Percentiles rank a stretch among this genome's conserved stretches.
Conservation (phyloP, 1,140 invertebrate species). For the Pachypsylla venusta region DNA sequence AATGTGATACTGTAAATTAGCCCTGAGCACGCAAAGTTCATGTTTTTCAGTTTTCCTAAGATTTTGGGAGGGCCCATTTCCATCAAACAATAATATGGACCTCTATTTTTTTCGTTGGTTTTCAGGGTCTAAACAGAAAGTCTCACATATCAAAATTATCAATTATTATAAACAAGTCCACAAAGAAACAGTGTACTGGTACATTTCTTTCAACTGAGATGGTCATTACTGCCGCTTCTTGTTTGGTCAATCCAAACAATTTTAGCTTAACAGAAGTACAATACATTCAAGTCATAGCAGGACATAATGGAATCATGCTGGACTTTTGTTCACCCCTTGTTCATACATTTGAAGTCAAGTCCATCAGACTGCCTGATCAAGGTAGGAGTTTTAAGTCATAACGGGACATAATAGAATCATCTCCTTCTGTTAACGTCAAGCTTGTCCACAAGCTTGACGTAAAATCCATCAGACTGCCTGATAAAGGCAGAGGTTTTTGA, state of each 20-base stretch:
- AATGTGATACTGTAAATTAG: no score
- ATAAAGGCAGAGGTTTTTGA: not conserved
- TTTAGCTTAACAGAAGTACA: not conserved
- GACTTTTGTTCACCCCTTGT: not conserved
- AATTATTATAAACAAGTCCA: not conserved
- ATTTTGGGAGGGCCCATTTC: no score
- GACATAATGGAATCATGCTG: not conserved
- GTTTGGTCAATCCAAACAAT: no score
- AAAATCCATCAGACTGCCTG: not conserved
- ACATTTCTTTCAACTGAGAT: not conserved
- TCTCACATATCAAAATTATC: not conserved
- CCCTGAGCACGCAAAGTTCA: no score
- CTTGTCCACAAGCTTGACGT: not conserved
- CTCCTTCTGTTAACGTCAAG: not conserved
- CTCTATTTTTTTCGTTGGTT: no score
- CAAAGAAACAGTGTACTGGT: not conserved
- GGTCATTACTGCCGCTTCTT: not conserved
- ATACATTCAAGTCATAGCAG: not conserved
- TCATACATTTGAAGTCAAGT: not conserved
- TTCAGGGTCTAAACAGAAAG: no score
- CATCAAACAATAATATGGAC: no score
- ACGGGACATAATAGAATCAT: not conserved
- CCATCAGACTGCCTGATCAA: not conserved
- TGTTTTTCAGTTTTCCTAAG: no score
- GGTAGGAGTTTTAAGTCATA: not conserved